A percentile compares a stretch with the other conserved stretches of the same genome.
These are phyloP conservation scores for Hystrix brachyura DNA, from an alignment of 2,113 vertebrate genomes.

Conservation along the genomic window DNA sequence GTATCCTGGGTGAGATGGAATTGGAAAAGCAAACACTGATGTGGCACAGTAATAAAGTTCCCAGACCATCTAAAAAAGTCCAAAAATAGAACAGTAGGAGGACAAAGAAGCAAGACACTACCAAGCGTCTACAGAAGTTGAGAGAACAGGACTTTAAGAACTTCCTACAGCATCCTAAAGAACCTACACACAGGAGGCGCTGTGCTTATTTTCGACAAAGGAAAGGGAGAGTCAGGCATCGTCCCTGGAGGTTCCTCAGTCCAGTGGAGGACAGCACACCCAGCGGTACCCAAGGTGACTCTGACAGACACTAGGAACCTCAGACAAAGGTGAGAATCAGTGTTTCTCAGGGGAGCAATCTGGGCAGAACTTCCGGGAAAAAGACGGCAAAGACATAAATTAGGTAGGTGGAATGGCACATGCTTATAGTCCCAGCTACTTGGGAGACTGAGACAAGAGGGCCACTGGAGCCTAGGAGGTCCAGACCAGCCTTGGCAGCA, in stretches of 20 bases:
- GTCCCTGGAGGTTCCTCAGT: neutral
- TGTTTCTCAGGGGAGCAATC: neutral
- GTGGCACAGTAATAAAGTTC: neutral
- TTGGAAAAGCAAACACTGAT: slow-evolving; percentile 66
- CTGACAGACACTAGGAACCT: neutral
- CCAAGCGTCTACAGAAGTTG: neutral
- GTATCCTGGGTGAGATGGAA: slow-evolving; percentile 87
- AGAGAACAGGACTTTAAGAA: neutral
- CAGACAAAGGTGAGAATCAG: neutral
- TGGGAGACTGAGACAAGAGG: neutral
- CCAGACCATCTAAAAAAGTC: slow-evolving; percentile 20
- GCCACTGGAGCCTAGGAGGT: neutral
- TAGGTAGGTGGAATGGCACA: neutral
- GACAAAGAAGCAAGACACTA: slow-evolving; percentile 2
- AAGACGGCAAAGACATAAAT: neutral
- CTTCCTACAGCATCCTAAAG: neutral
- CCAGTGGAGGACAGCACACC: neutral
- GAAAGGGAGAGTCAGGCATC: neutral
- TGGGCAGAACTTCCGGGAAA: neutral
- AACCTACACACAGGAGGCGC: neutral
- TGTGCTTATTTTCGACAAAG: neutral
- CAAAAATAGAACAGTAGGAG: neutral
- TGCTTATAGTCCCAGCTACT: neutral
- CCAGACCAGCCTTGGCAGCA: neutral
- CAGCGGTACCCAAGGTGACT: neutral